Percentiles rank a stretch among this genome's conserved stretches.
Conservation (phyloP, 2,888 invertebrate species). For the Tridacna gigas region DNA sequence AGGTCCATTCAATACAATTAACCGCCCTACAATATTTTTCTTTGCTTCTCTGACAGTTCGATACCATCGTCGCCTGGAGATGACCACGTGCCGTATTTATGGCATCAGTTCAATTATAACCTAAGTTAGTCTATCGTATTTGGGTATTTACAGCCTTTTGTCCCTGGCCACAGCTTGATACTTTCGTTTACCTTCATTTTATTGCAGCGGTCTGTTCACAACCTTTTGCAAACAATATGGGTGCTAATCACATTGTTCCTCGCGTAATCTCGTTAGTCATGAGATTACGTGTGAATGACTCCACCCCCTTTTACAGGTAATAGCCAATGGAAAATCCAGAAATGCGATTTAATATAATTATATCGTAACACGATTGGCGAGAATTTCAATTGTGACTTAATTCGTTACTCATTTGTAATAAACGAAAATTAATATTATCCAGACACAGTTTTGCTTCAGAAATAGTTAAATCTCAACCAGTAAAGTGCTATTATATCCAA, state of each 20-base stretch:
- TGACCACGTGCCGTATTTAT: neutral
- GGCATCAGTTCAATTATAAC: neutral
- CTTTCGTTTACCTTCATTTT: slow-evolving; percentile 30
- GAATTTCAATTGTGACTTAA: slow-evolving; percentile 29
- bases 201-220: slow-evolving; percentile 52
- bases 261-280: slow-evolving; percentile 45
- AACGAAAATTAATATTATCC: slow-evolving; percentile 20
- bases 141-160: neutral
- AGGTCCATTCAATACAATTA: slow-evolving; percentile 16
- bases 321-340: slow-evolving; percentile 23
- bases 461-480: neutral
- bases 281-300: slow-evolving; percentile 40
- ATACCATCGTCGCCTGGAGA: slow-evolving; percentile 14
- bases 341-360: slow-evolving; percentile 7
- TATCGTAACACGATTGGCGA: slow-evolving; percentile 36
- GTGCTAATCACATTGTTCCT: slow-evolving; percentile 56
- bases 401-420: slow-evolving; percentile 46
- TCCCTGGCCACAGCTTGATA: neutral
- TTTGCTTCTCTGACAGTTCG: slow-evolving; percentile 21
- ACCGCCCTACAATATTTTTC: slow-evolving; percentile 26
- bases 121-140: neutral
- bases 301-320: slow-evolving; percentile 39
- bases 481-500: neutral
- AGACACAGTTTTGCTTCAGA: neutral
- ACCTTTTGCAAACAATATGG: slow-evolving; percentile 49